Evolutionary conservation across 2,888 invertebrate species (phyloP).

Genomic region (Conops quadrifasciatus): DNA sequence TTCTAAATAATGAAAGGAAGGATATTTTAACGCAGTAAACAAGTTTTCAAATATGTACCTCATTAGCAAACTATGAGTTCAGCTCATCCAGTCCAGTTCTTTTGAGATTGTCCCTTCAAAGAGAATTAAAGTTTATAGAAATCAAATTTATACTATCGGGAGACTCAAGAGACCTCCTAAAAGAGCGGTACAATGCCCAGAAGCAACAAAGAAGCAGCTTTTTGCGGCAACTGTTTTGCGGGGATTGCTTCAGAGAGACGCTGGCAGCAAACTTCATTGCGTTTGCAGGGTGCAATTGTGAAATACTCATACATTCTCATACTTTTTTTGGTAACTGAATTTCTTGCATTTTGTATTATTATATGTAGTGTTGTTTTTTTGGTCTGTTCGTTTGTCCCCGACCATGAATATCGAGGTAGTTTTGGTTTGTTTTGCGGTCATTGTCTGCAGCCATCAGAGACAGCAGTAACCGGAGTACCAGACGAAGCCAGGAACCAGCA

Average conservation of each 20-base stretch:
- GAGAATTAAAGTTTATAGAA: too few relatives aligned
- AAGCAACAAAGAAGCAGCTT: too few relatives aligned
- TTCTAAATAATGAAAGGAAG: too few relatives aligned
- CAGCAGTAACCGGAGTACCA: not conserved
- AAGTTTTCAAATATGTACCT: too few relatives aligned
- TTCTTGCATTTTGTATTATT: constrained; percentile 1
- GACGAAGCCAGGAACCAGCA: not conserved
- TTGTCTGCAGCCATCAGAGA: constrained; percentile 7
- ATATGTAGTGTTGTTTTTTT: constrained; percentile 1
- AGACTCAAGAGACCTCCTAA: too few relatives aligned
- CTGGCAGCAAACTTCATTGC: not conserved
- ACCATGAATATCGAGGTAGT: constrained; percentile 25
- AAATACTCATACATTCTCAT: not conserved
- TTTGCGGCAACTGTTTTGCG: too few relatives aligned
- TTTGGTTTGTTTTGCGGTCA: constrained; percentile 31
- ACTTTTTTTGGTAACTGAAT: not conserved
- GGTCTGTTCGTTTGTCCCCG: not conserved
- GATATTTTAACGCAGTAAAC: too few relatives aligned
- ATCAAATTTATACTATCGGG: too few relatives aligned
- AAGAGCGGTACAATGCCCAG: too few relatives aligned
- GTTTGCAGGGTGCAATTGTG: constrained; percentile 23
- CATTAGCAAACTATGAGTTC: too few relatives aligned
- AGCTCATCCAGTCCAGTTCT: too few relatives aligned
- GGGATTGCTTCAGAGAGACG: not conserved
- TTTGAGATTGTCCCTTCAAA: too few relatives aligned